phyloP scores from a whole-genome alignment of 2,797 vertebrate species.

The Myripristis murdjan region DNA sequence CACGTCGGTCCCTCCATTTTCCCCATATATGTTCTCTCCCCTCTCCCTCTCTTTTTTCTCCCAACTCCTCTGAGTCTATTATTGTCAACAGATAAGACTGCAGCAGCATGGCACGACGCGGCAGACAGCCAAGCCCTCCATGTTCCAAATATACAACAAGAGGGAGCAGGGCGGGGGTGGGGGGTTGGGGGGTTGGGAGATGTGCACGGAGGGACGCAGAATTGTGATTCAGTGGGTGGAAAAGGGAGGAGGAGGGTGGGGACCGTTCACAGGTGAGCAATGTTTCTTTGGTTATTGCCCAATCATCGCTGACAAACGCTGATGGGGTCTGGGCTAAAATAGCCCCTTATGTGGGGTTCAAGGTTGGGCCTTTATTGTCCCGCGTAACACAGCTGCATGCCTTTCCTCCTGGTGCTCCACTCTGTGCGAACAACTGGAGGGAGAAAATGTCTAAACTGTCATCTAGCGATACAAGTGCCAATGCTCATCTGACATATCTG shows the following conservation, averaged over 20 bases:
- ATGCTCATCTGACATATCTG: conserved; percentile 34
- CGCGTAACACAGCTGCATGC: conserved; percentile 23
- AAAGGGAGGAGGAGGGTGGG: conserved; percentile 11
- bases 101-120: conserved; percentile 54
- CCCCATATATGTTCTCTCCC: conserved; percentile 14
- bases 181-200: too few species aligned
- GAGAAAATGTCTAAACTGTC: conserved; percentile 23
- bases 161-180: conserved; percentile 28
- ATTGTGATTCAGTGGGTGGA: conserved; percentile 33
- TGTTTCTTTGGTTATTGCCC: conserved; percentile 52
- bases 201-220: conserved; percentile 15
- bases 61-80: conserved; percentile 57
- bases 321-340: conserved; percentile 47
- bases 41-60: conserved; percentile 16
- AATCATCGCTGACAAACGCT: conserved; percentile 54
- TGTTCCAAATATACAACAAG: conserved; percentile 51
- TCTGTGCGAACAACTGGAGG: conserved; percentile 6
- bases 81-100: conserved; percentile 71
- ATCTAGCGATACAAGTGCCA: conserved; percentile 27
- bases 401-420: neutral
- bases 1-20: conserved; percentile 17
- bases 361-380: conserved; percentile 52
- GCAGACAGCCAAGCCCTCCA: conserved; percentile 57
- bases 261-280: conserved; percentile 52
- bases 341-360: conserved; percentile 55